These are phyloP conservation scores for Junonia oenone DNA, from an alignment of 2,888 invertebrate genomes.

Conservation along the genomic window DNA sequence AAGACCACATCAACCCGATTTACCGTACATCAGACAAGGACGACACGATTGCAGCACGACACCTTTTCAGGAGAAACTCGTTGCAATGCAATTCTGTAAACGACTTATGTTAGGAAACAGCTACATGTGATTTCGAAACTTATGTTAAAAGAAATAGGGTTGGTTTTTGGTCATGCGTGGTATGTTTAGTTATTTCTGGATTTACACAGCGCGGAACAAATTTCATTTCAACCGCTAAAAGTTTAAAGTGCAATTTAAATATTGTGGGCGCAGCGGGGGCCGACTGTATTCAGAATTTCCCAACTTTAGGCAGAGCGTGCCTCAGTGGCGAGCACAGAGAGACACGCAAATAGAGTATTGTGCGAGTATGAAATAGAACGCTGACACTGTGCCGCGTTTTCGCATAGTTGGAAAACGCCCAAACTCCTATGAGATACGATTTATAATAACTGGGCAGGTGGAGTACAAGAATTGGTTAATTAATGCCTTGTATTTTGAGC, in stretches of 20 bases:
- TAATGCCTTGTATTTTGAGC: constrained; percentile 26
- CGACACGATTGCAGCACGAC: constrained; percentile 50
- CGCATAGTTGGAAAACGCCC: constrained; percentile 38
- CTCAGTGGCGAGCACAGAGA: constrained; percentile 30
- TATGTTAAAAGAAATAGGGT: too few species aligned
- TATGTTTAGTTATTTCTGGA: constrained; percentile 53
- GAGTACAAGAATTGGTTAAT: constrained; percentile 36
- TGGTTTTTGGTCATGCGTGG: constrained; percentile 17
- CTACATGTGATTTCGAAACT: too few species aligned
- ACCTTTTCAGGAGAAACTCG: constrained; percentile 65
- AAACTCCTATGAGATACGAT: constrained; percentile 41
- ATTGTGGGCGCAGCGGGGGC: constrained; percentile 41
- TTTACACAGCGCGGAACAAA: constrained; percentile 59
- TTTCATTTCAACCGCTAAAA: constrained; percentile 66
- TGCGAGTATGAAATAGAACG: constrained; percentile 15
- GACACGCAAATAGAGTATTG: constrained; percentile 19
- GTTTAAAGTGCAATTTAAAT: constrained; percentile 67
- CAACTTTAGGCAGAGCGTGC: constrained; percentile 16
- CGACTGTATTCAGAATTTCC: constrained; percentile 40
- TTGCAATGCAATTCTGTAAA: constrained; percentile 28
- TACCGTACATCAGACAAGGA: constrained; percentile 38
- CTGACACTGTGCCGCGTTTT: constrained; percentile 23
- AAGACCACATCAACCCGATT: constrained; percentile 22
- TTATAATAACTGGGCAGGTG: constrained; percentile 54
- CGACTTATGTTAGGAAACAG: too few species aligned